Percentiles rank a stretch among this genome's conserved stretches.
phyloP scores from a whole-genome alignment of 2,797 vertebrate genomes.

The Mus minutoides region DNA sequence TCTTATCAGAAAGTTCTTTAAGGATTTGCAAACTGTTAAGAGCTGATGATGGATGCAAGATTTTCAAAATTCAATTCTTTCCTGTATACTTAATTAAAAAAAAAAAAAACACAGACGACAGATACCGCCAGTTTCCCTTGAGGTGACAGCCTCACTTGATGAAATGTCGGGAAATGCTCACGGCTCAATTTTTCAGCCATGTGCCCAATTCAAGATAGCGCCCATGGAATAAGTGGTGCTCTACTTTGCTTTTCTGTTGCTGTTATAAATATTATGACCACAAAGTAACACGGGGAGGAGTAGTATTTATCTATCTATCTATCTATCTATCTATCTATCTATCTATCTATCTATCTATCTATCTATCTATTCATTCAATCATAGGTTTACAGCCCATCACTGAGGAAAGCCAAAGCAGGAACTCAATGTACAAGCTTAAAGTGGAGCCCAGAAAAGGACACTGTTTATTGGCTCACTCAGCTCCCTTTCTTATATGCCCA shows the following conservation, averaged over 20 bases:
- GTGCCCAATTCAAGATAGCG: background rate
- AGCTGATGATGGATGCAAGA: background rate
- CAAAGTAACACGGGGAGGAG: too few species aligned
- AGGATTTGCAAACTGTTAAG: background rate
- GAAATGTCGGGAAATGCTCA: background rate
- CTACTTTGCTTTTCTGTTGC: background rate
- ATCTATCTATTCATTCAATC: too few species aligned
- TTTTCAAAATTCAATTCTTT: conserved; percentile 45
- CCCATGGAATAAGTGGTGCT: background rate
- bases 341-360: too few species aligned
- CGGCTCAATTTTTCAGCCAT: background rate
- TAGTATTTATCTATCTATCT: too few species aligned
- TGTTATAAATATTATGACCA: background rate
- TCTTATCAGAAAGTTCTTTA: background rate
- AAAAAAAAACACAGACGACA: background rate
- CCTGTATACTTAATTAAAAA: background rate
- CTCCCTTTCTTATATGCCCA: background rate
- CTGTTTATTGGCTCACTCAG: background rate
- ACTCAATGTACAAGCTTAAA: background rate
- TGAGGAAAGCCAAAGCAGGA: background rate
- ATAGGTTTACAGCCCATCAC: background rate
- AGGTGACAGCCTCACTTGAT: background rate
- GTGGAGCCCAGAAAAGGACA: background rate
- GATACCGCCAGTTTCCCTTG: background rate
- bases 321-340: too few species aligned